Evolutionary conservation across 1,140 invertebrate genomes (phyloP), one percentile per base, ranked within the genome.

Genomic region (Phortica variegata): DNA sequence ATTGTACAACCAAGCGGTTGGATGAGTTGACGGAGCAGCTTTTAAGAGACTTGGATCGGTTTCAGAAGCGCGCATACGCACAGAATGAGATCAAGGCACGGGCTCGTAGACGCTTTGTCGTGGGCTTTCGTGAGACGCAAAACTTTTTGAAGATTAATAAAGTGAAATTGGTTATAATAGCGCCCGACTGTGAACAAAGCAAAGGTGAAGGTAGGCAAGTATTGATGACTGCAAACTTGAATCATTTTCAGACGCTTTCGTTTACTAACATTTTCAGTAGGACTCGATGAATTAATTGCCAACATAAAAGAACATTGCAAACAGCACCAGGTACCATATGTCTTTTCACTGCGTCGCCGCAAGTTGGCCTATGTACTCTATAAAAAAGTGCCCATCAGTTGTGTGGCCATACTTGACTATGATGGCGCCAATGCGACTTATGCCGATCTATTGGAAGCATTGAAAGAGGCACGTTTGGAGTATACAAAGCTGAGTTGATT

Each of bases 71-170:
- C 7, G 74, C 82, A 16, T 83, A 80, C 60, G 76, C 79, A 29
- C 80, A 80, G 46, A 84, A 85, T 55, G 81, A 81, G 20, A 75
- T 81, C 1, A 85, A 85, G 65, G 82, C 82, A 18, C 63, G 66
- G 12, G 73, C 70, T 2, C 84, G 81, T 56, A 56, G 80, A 21
- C 74, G 84, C 33, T 73, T 82, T 42, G 80, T 86, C 0, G 60
- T 82, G 42, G 85, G 85, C 1, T 76, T 86, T 31, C 78, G 80
- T 18, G 82, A 86, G 60, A 79, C 82, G 0, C 76, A 78, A 13
- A 82, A 81, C 45, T 79, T 80, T 52, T 56, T 86, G 18, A 75
- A 77, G 32, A 58, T 84, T 19, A 78, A 79, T 26, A 84, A 83
- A 61, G 69, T 85, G 2, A 82, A 81, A 56, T 69, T 83, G 50